Evolutionary conservation across 2,797 vertebrate genomes (phyloP).

Genomic region (Fistularia tabacaria): DNA sequence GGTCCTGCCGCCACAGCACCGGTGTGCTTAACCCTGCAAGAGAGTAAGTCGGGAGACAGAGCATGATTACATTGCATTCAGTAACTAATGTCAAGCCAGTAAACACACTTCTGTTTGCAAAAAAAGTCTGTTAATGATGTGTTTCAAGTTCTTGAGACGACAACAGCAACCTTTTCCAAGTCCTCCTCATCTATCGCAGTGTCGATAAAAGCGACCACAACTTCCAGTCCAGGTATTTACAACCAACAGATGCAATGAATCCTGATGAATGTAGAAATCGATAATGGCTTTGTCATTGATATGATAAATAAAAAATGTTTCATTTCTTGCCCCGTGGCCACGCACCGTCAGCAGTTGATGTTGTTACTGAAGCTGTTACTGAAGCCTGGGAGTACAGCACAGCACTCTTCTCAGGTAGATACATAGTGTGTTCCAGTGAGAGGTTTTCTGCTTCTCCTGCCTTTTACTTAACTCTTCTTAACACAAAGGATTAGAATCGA

Average conservation of each 20-base stretch:
- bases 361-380: constrained; percentile 5
- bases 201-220: constrained; percentile 1
- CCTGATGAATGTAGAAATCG: too few species aligned
- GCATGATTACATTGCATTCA: too few species aligned
- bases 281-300: too few species aligned
- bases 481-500: too few species aligned
- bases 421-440: not conserved
- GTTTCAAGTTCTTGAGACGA: constrained; percentile 35
- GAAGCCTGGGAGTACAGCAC: constrained; percentile 30
- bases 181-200: constrained; percentile 15
- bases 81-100: too few species aligned
- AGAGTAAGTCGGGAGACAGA: constrained; percentile 27
- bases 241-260: too few species aligned
- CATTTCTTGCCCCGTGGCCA: constrained; percentile 1
- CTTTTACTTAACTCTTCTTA: not conserved
- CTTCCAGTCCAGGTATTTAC: constrained; percentile 25
- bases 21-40: constrained; percentile 52
- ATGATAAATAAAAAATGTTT: not conserved
- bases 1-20: constrained; percentile 43
- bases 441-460: not conserved
- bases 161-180: constrained; percentile 7
- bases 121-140: too few species aligned
- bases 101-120: too few species aligned
- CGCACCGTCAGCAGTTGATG: constrained; percentile 12
- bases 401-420: constrained; percentile 33